Base-by-base conservation (phyloP, 2,888 invertebrate species). In the Tortrix viridana region DNA sequence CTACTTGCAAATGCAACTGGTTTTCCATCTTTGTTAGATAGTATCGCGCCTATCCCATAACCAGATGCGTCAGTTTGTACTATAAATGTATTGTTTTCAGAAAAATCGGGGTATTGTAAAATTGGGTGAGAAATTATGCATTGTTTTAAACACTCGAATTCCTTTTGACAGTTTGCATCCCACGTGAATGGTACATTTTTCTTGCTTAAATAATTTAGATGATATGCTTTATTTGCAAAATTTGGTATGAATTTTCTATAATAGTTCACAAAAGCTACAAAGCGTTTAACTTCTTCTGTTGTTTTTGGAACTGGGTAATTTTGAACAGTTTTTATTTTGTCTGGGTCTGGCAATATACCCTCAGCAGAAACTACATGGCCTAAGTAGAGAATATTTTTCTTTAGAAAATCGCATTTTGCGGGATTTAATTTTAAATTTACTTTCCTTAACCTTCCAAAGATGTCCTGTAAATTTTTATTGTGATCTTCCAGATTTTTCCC, bases 381-480 rank as follows among this genome's bases (percentile, higher is more conserved):
- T 48, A 62, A 41, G 19, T 62, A 62, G 3, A 62, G 32, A 4
- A 62, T 41, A 46, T 61, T 26, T 50, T 56, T 62, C 44, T 56
- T 55, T 22, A 62, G n/a, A 37, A 62, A 62, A 37, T 49, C 37
- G 50, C 62, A 38, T 38, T 38, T 38, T 38, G 9, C 4, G 4
- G 38, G 38, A n/a, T 38, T 38, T 38, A 38, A 12, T 38, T 38
- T 38, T 12, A 38, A 38, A 4, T 38, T 38, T 38, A 38, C 38
- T n/a, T 38, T 38, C 14, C 55, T 48, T 61, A 23, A 23, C 5
- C 47, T 23, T 14, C n/a, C 14, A 2, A 48, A 48, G 3, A 48
- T 22, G n/a, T 48, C 23, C 3, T n/a, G 20, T 48, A 23, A 48
- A n/a, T 23, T 48, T 23, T 23, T 48, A n/a, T 48, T 48, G n/a